These are phyloP conservation scores for Sceloporus undulatus DNA, from an alignment of 2,113 vertebrate genomes.

Conservation along the genomic window DNA sequence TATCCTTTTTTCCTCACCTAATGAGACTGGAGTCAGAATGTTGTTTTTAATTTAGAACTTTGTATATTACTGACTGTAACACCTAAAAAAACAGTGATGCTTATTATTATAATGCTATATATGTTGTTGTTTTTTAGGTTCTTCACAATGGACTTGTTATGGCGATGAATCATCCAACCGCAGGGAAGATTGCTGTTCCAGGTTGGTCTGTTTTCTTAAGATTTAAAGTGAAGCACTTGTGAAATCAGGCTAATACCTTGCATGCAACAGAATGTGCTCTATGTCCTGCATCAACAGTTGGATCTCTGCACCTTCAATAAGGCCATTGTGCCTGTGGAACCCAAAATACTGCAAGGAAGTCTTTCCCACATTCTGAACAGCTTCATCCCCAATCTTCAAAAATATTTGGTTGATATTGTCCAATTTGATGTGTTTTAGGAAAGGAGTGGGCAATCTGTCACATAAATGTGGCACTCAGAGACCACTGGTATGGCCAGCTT, in stretches of 20 bases:
- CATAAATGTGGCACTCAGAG: not conserved
- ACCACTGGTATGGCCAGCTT: no score
- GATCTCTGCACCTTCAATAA: not conserved
- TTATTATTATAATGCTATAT: constrained; percentile 18
- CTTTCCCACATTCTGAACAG: not conserved
- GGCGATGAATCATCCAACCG: constrained; percentile 91
- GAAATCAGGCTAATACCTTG: not conserved
- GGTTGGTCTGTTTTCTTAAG: constrained; percentile 78
- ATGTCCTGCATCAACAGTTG: not conserved
- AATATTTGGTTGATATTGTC: constrained; percentile 28
- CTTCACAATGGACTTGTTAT: constrained; percentile 90
- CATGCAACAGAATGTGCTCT: not conserved
- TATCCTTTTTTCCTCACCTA: not conserved
- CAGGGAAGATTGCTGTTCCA: constrained; percentile 87
- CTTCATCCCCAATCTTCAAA: not conserved
- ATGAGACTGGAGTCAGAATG: not conserved
- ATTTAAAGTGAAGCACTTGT: not conserved
- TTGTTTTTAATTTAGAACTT: not conserved
- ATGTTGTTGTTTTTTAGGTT: constrained; percentile 80
- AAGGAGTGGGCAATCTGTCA: not conserved
- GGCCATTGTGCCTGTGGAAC: not conserved
- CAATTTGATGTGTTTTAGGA: not conserved
- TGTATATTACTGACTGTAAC: not conserved
- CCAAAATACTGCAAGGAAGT: not conserved
- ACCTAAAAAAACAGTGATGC: not conserved